These are phyloP conservation scores for Oreortyx pictus DNA, from an alignment of 2,797 vertebrate species.

Conservation along the genomic window DNA sequence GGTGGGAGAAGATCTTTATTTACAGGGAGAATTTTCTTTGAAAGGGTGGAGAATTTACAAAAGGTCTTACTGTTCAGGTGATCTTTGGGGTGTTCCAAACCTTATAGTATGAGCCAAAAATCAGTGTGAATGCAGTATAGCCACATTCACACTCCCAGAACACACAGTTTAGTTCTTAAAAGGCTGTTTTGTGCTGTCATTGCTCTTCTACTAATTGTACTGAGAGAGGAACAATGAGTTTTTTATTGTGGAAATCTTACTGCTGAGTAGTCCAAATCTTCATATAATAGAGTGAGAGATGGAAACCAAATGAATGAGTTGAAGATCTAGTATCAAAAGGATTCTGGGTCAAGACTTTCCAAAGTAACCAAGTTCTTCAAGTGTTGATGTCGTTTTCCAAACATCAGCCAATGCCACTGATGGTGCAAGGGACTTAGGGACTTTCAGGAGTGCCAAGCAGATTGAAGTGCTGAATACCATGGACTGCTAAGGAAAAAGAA, in stretches of 20 bases:
- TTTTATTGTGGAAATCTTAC: neutral
- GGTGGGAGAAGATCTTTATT: neutral
- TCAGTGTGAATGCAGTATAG: neutral
- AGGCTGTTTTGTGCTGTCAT: neutral
- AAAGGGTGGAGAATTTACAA: neutral
- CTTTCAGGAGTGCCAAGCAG: constrained; percentile 9
- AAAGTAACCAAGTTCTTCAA: neutral
- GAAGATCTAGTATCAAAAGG: neutral
- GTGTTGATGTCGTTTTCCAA: neutral
- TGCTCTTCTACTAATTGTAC: neutral
- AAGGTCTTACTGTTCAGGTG: neutral
- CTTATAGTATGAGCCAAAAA: neutral
- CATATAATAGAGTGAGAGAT: neutral
- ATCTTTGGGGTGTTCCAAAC: neutral
- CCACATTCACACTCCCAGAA: accelerated
- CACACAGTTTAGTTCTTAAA: neutral
- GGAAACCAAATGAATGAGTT: neutral
- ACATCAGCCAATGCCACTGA: neutral
- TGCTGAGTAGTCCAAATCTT: neutral
- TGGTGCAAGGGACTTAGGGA: neutral
- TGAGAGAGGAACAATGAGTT: neutral
- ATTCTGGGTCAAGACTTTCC: neutral
- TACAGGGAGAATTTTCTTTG: neutral
- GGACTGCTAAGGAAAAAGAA: neutral
- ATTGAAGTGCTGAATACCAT: neutral